These are phyloP conservation scores for Carcharodon carcharias DNA, from an alignment of 2,797 vertebrate genomes.

Conservation along the genomic window DNA sequence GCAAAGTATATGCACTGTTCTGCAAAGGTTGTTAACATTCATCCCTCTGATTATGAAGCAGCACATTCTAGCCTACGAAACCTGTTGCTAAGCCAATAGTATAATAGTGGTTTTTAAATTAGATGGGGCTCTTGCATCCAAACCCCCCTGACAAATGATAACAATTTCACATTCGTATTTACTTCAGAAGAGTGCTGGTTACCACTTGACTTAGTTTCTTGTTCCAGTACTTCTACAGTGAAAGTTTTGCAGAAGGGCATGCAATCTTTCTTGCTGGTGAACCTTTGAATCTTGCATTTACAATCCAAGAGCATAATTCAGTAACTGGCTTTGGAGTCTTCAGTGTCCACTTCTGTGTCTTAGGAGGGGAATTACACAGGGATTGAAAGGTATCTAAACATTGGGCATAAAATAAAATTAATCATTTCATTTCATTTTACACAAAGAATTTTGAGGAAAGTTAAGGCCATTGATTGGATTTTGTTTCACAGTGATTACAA, in stretches of 20 bases:
- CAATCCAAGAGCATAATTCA: neutral
- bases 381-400: neutral
- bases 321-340: neutral
- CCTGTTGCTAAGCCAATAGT: neutral
- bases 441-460: neutral
- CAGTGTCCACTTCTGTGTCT: neutral
- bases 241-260: neutral
- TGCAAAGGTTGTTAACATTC: neutral
- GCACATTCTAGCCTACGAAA: neutral
- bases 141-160: neutral
- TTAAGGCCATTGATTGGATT: neutral
- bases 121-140: neutral
- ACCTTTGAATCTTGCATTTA: neutral
- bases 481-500: neutral
- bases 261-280: neutral
- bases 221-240: neutral
- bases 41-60: neutral
- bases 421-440: neutral
- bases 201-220: neutral
- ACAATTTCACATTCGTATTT: neutral
- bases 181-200: neutral
- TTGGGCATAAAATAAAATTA: neutral
- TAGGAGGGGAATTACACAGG: neutral
- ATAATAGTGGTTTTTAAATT: neutral
- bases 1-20: neutral